Evolutionary conservation across 2,113 vertebrate species (phyloP).

Genomic region (Lasiurus borealis): DNA sequence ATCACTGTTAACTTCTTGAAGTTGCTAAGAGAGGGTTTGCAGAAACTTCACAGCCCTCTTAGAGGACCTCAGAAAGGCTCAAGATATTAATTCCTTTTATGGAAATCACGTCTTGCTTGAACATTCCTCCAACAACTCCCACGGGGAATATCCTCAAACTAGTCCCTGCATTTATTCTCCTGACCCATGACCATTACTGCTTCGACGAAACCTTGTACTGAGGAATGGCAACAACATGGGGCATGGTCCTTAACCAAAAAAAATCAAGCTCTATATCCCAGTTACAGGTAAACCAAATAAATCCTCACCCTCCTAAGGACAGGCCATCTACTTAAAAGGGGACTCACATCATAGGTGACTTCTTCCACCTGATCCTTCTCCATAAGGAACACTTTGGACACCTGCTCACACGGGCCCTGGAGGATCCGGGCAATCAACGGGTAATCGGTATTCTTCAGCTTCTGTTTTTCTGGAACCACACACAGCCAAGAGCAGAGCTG

Average conservation of each 20-base stretch:
- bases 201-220: neutral
- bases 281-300: neutral
- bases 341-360: constrained; percentile 96
- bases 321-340: neutral
- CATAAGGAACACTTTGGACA: constrained; percentile 97
- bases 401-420: constrained; percentile 97
- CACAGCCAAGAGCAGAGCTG: neutral
- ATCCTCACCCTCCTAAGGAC: neutral
- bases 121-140: neutral
- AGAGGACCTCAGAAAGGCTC: neutral
- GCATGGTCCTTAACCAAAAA: neutral
- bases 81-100: neutral
- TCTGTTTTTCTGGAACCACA: constrained; percentile 92
- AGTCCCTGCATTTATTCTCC: neutral
- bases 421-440: constrained; percentile 94
- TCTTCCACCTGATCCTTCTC: constrained; percentile 97
- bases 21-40: neutral
- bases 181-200: neutral
- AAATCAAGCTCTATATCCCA: neutral
- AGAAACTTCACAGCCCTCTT: neutral
- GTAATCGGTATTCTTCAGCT: constrained; percentile 93
- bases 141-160: neutral
- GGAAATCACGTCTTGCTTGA: neutral
- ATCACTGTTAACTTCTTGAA: neutral
- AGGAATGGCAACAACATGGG: neutral